Evolutionary conservation across 2,888 invertebrate genomes (phyloP).

Genomic region (Acronicta alni): DNA sequence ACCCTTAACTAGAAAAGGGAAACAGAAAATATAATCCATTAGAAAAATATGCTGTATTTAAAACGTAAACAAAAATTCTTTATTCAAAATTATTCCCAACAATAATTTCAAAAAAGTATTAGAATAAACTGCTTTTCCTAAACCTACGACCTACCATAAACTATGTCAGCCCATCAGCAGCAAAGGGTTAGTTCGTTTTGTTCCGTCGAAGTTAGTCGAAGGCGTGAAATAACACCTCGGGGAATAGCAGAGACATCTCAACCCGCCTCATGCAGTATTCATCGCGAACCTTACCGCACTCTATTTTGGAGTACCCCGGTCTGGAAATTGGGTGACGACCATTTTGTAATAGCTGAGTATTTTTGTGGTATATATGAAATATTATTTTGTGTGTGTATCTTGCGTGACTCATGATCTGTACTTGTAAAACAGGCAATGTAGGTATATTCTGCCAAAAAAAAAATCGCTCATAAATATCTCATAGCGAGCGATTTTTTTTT

Average conservation of each 20-base stretch:
- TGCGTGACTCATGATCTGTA: no score
- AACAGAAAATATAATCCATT: no score
- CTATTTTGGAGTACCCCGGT: constrained; percentile 40
- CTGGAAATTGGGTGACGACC: constrained; percentile 20
- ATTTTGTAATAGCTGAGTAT: neutral
- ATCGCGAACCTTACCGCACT: constrained; percentile 33
- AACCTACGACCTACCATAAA: constrained; percentile 9
- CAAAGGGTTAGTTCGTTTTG: constrained; percentile 30
- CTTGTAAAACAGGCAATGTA: no score
- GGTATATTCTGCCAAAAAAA: no score
- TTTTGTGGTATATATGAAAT: no score
- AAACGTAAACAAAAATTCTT: no score
- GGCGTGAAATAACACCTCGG: constrained; percentile 44
- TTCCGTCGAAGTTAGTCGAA: constrained; percentile 37
- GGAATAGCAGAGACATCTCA: constrained; percentile 37
- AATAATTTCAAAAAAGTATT: neutral
- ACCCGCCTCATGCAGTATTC: constrained; percentile 55
- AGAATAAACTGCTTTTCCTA: no score
- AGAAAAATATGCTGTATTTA: no score
- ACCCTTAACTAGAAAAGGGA: no score
- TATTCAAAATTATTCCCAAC: constrained; percentile 7
- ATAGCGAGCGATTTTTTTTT: no score
- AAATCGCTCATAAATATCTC: no score
- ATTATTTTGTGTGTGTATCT: no score
- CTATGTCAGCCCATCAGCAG: constrained; percentile 12